phyloP scores from a whole-genome alignment of 2,888 invertebrate species.

The Drosophila multiciliata region DNA sequence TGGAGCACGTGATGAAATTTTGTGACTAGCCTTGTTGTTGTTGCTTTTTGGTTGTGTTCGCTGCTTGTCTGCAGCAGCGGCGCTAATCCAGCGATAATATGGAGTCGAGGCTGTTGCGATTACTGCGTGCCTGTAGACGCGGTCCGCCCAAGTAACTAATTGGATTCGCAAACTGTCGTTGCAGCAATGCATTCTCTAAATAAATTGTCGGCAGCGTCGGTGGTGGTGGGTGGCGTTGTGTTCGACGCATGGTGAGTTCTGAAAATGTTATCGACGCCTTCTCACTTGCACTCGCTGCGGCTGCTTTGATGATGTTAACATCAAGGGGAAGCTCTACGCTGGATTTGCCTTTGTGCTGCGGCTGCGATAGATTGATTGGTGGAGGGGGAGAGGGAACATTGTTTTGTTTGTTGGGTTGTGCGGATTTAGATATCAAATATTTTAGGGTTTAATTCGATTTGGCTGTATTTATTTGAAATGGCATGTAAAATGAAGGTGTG shows the following conservation, averaged over 20 bases:
- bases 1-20: constrained; percentile 26
- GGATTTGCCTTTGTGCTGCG: constrained; percentile 62
- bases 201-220: constrained; percentile 86
- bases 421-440: constrained; percentile 68
- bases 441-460: constrained; percentile 80
- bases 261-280: constrained; percentile 6
- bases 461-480: constrained; percentile 62
- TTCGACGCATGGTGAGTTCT: constrained; percentile 18
- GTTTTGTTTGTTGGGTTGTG: constrained; percentile 12
- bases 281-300: constrained; percentile 39
- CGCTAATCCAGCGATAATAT: constrained; percentile 88
- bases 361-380: constrained; percentile 55
- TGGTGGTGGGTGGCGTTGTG: constrained; percentile 15
- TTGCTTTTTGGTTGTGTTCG: neutral
- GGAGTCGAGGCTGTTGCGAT: constrained; percentile 88
- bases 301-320: constrained; percentile 47
- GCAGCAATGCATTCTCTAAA: constrained; percentile 71
- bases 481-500: constrained; percentile 39
- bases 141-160: constrained; percentile 90
- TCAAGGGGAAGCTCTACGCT: constrained; percentile 65
- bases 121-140: constrained; percentile 85
- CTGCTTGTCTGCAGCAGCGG: constrained; percentile 3
- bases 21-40: constrained; percentile 50
- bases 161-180: constrained; percentile 87
- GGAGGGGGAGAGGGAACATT: constrained; percentile 17